These are phyloP conservation scores for Pararge aegeria DNA, from an alignment of 1,140 invertebrate species.

Conservation along the genomic window DNA sequence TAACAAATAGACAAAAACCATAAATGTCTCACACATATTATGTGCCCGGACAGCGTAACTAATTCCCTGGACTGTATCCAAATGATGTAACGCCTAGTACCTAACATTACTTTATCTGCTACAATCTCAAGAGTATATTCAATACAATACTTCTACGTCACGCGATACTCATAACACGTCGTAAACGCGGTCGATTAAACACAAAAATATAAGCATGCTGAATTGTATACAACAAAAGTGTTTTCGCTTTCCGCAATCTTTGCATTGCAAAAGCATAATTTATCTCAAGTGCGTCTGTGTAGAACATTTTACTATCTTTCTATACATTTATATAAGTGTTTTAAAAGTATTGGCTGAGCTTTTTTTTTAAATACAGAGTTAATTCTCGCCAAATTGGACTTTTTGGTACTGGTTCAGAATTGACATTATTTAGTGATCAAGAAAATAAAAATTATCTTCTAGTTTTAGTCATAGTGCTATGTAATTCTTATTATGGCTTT, in stretches of 20 bases:
- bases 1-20: no score
- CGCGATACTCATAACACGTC: slow-evolving; percentile 20
- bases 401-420: no score
- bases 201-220: slow-evolving; percentile 7
- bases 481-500: no score
- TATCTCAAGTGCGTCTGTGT: background rate
- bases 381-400: no score
- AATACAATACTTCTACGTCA: slow-evolving; percentile 8
- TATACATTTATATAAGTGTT: background rate
- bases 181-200: slow-evolving; percentile 38
- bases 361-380: no score
- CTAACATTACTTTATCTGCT: slow-evolving; percentile 1
- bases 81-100: background rate
- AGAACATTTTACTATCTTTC: background rate
- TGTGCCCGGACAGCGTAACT: background rate
- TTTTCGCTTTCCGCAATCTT: slow-evolving; percentile 14
- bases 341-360: no score
- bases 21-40: no score
- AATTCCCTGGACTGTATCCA: background rate
- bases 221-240: slow-evolving; percentile 6
- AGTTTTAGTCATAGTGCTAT: no score
- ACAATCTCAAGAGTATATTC: slow-evolving; percentile 4
- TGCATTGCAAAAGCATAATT: slow-evolving; percentile 4
- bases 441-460: no score
- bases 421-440: no score